These are phyloP conservation scores for Lagopus leucura DNA, from an alignment of 2,113 vertebrate species.

Conservation along the genomic window DNA sequence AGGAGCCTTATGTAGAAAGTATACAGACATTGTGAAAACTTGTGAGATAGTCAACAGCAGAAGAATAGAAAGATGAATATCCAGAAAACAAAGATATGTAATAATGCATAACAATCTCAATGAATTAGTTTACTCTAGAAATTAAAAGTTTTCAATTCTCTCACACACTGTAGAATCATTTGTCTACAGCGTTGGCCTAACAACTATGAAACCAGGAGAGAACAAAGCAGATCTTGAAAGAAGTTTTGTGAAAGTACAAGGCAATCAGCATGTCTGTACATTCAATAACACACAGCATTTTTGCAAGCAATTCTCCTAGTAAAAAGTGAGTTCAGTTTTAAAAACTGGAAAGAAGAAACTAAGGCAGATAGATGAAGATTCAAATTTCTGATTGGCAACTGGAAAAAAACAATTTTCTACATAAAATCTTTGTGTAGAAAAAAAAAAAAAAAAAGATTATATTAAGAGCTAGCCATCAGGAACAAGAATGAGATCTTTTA, in stretches of 20 bases:
- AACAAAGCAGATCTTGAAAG: neutral
- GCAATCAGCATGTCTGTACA: neutral
- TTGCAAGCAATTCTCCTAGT: neutral
- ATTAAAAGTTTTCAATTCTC: neutral
- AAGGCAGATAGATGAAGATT: neutral
- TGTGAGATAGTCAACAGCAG: neutral
- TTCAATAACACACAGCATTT: neutral
- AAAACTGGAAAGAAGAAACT: neutral
- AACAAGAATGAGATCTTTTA: conserved; percentile 10
- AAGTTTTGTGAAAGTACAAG: neutral
- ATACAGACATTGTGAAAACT: neutral
- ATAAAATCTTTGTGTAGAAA: neutral
- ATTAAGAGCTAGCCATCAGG: neutral
- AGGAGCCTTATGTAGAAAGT: neutral
- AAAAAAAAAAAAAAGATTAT: neutral
- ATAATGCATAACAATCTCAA: neutral
- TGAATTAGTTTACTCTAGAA: conserved; percentile 21
- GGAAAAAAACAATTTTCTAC: neutral
- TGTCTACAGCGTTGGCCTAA: neutral
- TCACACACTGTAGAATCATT: neutral
- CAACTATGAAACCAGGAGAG: neutral
- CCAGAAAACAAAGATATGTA: neutral
- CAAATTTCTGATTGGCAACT: neutral
- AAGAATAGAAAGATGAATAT: neutral
- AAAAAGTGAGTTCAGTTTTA: neutral